Conservation (phyloP, 2,888 invertebrate species). For the Dicyrtoma fusca region DNA sequence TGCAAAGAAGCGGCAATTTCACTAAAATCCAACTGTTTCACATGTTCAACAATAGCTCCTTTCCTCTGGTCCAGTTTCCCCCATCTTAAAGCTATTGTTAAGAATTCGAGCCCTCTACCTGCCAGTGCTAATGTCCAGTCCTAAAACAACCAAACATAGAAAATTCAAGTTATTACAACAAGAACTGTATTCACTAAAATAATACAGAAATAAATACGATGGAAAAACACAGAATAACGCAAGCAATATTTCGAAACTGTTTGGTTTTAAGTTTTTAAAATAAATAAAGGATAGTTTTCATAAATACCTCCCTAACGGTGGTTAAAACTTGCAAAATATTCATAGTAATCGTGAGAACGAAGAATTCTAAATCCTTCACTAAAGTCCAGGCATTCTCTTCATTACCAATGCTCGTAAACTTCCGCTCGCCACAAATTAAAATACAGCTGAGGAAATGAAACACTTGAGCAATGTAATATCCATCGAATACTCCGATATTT, state of each 20-base stretch:
- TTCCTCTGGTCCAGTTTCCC: slow-evolving; percentile 21
- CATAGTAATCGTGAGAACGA: slow-evolving; percentile 30
- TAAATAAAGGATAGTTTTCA: not conserved
- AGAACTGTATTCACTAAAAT: no score
- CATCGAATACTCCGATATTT: slow-evolving; percentile 21
- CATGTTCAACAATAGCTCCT: slow-evolving; percentile 10
- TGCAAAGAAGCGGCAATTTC: slow-evolving; percentile 9
- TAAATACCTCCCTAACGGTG: slow-evolving; percentile 3
- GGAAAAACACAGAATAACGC: no score
- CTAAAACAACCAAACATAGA: no score
- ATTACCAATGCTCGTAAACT: not conserved
- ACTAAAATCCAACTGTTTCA: slow-evolving; percentile 15
- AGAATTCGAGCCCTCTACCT: slow-evolving; percentile 16
- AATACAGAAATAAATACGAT: no score
- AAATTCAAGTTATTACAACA: no score
- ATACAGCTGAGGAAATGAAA: slow-evolving; percentile 18
- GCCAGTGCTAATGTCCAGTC: slow-evolving; percentile 18
- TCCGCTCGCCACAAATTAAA: slow-evolving; percentile 5
- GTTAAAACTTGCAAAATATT: slow-evolving; percentile 20
- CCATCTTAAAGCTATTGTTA: slow-evolving; percentile 17
- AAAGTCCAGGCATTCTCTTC: slow-evolving; percentile 23
- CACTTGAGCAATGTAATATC: slow-evolving; percentile 29
- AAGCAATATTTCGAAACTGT: no score
- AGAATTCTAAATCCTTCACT: slow-evolving; percentile 24
- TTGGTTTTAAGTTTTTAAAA: not conserved